These are phyloP conservation scores for Patiria pectinifera DNA, from an alignment of 53 echinoderm and acorn worm species.

Conservation along the genomic window DNA sequence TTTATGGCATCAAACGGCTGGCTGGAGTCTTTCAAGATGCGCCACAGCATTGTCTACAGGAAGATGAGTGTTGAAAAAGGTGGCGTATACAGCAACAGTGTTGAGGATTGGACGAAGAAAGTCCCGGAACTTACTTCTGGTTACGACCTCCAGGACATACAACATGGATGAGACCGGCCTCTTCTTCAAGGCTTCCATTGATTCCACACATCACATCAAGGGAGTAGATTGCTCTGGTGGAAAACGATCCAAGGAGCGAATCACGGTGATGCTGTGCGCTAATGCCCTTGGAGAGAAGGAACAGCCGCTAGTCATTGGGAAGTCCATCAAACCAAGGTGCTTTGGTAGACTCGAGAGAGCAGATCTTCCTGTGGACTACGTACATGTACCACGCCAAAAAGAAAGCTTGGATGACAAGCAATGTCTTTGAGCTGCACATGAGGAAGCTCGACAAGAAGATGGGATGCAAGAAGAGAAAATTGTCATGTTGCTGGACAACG, in stretches of 20 bases:
- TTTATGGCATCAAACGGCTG: conserved; percentile 54
- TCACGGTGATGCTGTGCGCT: conserved; percentile 62
- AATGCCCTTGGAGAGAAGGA: conserved; percentile 57
- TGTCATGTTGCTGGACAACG: conserved; percentile 45
- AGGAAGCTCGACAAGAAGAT: conserved; percentile 8
- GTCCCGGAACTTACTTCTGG: conserved; percentile 45
- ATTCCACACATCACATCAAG: conserved; percentile 52
- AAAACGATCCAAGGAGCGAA: conserved; percentile 61
- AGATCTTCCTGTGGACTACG: conserved; percentile 1
- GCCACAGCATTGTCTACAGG: conserved; percentile 44
- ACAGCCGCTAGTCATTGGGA: conserved; percentile 38
- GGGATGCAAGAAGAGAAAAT: not conserved
- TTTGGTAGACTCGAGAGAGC: conserved; percentile 45
- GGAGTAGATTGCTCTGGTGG: conserved; percentile 53
- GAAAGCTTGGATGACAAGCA: conserved; percentile 66
- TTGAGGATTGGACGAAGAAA: conserved; percentile 53
- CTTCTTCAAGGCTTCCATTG: conserved; percentile 43
- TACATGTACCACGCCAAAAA: conserved; percentile 28
- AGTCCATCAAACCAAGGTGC: conserved; percentile 55
- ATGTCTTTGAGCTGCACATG: conserved; percentile 22
- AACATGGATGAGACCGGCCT: conserved; percentile 68
- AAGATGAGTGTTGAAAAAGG: conserved; percentile 64
- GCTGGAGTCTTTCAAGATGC: conserved; percentile 31
- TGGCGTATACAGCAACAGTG: conserved; percentile 31
- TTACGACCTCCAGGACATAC: conserved; percentile 56